Percentiles rank a stretch among this genome's conserved stretches.
phyloP scores from a whole-genome alignment of 1,140 invertebrate species.

The Venustaconcha ellipsiformis region DNA sequence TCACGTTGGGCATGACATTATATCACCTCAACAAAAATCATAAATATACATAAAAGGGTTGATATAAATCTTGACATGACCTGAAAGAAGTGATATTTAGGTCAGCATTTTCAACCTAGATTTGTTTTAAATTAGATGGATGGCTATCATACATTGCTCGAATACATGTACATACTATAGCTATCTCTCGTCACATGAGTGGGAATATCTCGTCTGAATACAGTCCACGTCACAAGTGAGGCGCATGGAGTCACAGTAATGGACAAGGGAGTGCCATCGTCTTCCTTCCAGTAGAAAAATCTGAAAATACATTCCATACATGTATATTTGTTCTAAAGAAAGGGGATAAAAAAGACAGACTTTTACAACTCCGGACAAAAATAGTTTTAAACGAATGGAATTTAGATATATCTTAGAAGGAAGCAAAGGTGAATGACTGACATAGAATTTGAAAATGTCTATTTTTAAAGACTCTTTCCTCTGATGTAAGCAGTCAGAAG shows the following conservation, averaged over 20 bases:
- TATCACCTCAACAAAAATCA: no score
- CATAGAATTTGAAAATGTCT: no score
- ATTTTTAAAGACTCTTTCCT: no score
- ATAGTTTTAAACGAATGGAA: no score
- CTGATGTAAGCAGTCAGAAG: no score
- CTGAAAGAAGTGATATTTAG: not conserved
- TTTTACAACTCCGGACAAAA: no score
- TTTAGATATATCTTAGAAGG: no score
- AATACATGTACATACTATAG: constrained; percentile 9
- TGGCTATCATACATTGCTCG: not conserved
- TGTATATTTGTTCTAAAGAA: no score
- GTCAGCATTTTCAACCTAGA: not conserved
- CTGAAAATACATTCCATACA: constrained; percentile 18
- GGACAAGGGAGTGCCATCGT: constrained; percentile 6
- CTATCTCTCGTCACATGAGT: not conserved
- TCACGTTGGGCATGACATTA: no score
- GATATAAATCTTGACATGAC: not conserved
- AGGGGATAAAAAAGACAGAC: no score
- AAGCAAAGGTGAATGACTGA: no score
- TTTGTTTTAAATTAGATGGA: not conserved
- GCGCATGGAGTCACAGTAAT: constrained; percentile 33
- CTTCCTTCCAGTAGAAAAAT: constrained; percentile 29
- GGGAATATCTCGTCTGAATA: constrained; percentile 3
- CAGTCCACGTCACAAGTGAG: constrained; percentile 28
- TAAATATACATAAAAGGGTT: not conserved